A percentile compares a stretch with the other conserved stretches of the same genome.
These are phyloP conservation scores for Cyclina sinensis DNA, from an alignment of 1,140 invertebrate genomes.

Conservation along the genomic window DNA sequence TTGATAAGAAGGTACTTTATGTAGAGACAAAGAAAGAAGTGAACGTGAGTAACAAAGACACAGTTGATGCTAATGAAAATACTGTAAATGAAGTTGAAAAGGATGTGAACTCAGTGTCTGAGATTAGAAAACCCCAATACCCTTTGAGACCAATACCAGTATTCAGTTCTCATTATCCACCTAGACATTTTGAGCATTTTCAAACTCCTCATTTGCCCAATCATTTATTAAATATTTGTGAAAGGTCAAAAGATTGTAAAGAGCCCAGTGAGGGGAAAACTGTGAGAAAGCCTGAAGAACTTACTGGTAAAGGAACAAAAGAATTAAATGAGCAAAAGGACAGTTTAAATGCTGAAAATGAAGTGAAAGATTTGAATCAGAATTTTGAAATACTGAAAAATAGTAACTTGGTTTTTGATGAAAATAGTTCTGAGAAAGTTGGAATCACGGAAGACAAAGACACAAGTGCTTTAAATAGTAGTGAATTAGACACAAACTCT, in stretches of 20 bases:
- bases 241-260: neutral
- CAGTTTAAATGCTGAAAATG: constrained; percentile 15
- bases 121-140: constrained; percentile 22
- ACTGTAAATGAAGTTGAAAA: neutral
- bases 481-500: constrained; percentile 6
- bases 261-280: neutral
- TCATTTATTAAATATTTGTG: neutral
- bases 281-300: neutral
- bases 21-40: neutral
- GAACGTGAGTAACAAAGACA: neutral
- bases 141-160: constrained; percentile 58
- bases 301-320: neutral
- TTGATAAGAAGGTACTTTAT: neutral
- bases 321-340: neutral
- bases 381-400: constrained; percentile 53
- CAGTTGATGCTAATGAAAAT: constrained; percentile 34
- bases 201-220: constrained; percentile 1
- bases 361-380: constrained; percentile 49
- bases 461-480: neutral
- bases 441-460: constrained; percentile 30
- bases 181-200: constrained; percentile 21
- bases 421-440: neutral
- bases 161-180: constrained; percentile 26
- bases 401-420: constrained; percentile 27
- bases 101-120: constrained; percentile 20